These are phyloP conservation scores for Cyphomyrus discorhynchus DNA, from an alignment of 2,113 vertebrate species.

Conservation along the genomic window DNA sequence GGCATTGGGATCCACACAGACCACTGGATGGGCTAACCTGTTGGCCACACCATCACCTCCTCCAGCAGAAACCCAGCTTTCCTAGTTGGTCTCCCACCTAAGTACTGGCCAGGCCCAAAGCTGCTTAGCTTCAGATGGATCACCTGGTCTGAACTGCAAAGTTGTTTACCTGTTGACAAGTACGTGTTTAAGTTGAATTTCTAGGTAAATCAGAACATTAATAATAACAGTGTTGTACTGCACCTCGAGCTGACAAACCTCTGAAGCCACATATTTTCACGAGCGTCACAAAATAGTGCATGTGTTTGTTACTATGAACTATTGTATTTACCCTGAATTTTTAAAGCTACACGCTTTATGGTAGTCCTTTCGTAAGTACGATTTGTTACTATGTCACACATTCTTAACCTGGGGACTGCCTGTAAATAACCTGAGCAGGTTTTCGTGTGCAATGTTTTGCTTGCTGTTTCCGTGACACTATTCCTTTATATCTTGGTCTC, in stretches of 20 bases:
- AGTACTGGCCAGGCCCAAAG: not conserved
- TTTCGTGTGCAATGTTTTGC: not conserved
- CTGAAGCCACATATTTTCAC: not conserved
- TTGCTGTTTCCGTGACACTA: not conserved
- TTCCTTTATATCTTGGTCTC: not conserved
- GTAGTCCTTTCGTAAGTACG: not conserved
- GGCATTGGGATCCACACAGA: not conserved
- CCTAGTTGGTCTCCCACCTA: too few relatives aligned
- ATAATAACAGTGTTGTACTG: not conserved
- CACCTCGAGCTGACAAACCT: not conserved
- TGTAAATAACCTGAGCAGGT: not conserved
- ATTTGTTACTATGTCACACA: not conserved
- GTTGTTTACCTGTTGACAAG: not conserved
- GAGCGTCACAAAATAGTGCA: not conserved
- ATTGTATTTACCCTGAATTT: not conserved
- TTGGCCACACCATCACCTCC: not conserved
- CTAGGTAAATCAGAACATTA: too few relatives aligned
- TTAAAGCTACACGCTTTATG: not conserved
- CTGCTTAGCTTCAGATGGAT: not conserved
- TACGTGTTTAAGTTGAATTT: too few relatives aligned
- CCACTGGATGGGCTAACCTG: not conserved
- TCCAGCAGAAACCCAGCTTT: not conserved
- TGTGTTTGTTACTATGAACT: not conserved
- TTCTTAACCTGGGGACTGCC: not conserved
- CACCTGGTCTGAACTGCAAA: not conserved